Evolutionary conservation across 2,113 vertebrate genomes (phyloP).

Genomic region (Cynopterus brachyotis): DNA sequence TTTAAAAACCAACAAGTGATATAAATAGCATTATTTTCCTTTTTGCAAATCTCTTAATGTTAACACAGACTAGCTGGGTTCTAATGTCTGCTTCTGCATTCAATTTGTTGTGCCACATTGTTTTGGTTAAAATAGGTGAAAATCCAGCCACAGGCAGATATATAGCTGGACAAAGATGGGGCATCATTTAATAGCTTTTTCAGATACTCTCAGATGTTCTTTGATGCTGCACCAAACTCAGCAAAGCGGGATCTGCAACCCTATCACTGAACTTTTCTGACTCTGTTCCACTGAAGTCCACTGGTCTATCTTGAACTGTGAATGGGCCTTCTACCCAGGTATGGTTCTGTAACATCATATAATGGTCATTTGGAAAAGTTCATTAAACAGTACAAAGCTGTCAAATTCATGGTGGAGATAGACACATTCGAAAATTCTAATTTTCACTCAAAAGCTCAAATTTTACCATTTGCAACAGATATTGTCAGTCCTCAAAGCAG

Average conservation of each 20-base stretch:
- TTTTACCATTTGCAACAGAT: not conserved
- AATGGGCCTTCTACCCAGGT: not conserved
- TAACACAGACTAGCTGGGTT: not conserved
- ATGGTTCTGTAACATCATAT: not conserved
- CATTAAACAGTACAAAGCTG: not conserved
- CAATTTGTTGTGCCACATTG: not conserved
- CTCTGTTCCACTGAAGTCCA: rapidly evolving
- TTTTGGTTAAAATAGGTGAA: not conserved
- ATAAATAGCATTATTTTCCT: not conserved
- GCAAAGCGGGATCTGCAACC: rapidly evolving
- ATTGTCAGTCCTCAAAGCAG: not conserved
- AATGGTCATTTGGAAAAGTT: not conserved
- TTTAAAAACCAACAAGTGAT: not conserved
- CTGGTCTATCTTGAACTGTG: not conserved
- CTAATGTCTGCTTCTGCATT: not conserved
- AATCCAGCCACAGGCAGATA: not conserved
- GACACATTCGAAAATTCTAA: not conserved
- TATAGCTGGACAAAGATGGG: not conserved
- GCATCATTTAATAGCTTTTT: not conserved
- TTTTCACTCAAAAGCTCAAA: not conserved
- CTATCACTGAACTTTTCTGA: not conserved
- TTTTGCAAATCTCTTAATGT: not conserved
- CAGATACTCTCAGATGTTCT: not conserved
- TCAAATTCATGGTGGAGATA: not conserved
- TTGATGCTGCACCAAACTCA: not conserved